Evolutionary conservation across 2,888 invertebrate species (phyloP).

Genomic region (Coenonympha glycerion): DNA sequence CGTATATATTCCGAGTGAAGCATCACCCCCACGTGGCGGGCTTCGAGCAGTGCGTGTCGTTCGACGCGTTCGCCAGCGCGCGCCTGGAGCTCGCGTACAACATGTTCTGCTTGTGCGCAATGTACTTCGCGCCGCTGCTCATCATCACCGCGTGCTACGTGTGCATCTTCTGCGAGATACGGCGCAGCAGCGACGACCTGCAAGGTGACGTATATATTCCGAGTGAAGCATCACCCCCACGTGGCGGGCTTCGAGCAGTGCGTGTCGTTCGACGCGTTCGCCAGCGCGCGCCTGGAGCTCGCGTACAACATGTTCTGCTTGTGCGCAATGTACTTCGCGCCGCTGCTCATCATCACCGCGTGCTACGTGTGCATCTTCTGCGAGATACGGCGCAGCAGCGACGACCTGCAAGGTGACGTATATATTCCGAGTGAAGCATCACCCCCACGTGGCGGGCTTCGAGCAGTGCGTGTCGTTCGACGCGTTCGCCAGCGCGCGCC

Average conservation of each 20-base stretch:
- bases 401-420: constrained; percentile 73
- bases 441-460: no score
- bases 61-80: constrained; percentile 79
- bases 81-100: constrained; percentile 82
- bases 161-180: constrained; percentile 84
- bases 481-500: no score
- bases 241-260: constrained; percentile 82
- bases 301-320: constrained; percentile 84
- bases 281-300: constrained; percentile 76
- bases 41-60: constrained; percentile 86
- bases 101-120: constrained; percentile 81
- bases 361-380: constrained; percentile 84
- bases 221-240: constrained; percentile 80
- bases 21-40: constrained; percentile 78
- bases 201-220: constrained; percentile 82
- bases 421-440: constrained; percentile 78
- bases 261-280: constrained; percentile 85
- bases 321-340: constrained; percentile 84
- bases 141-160: constrained; percentile 84
- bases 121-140: constrained; percentile 85
- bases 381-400: constrained; percentile 81
- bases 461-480: no score
- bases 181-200: constrained; percentile 77
- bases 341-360: constrained; percentile 81
- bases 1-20: no score